Percentiles rank a stretch among this genome's conserved stretches.
These are phyloP conservation scores for Masticophis lateralis DNA, from an alignment of 2,797 vertebrate species.

Conservation along the genomic window DNA sequence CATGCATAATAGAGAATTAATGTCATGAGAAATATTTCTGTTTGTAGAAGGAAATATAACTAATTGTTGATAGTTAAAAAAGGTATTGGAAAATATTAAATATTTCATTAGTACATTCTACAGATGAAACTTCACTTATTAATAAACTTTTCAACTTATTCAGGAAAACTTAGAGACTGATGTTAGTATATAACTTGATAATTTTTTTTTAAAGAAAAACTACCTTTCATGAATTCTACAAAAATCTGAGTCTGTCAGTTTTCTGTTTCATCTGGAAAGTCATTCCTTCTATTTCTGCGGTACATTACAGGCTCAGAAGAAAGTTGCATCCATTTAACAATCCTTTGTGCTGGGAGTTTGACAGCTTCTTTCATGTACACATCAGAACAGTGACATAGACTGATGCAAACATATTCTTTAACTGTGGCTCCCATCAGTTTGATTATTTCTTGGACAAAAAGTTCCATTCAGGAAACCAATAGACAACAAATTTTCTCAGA, in stretches of 20 bases:
- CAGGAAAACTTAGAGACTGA: neutral
- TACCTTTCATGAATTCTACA: neutral
- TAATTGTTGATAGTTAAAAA: neutral
- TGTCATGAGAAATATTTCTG: neutral
- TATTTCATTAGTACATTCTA: neutral
- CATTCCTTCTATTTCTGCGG: neutral
- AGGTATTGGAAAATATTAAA: neutral
- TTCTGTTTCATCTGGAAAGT: slow-evolving; percentile 13
- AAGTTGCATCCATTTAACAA: neutral
- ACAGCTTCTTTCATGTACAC: neutral
- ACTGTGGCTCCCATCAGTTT: neutral
- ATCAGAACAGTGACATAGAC: slow-evolving; percentile 2
- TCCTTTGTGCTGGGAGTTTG: neutral
- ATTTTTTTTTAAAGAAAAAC: neutral
- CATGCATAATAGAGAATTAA: neutral
- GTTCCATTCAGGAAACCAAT: slow-evolving; percentile 1
- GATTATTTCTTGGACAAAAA: neutral
- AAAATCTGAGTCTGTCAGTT: neutral
- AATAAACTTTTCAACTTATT: neutral
- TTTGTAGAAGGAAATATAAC: neutral
- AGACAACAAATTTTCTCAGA: neutral
- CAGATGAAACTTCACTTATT: neutral
- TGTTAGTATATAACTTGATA: neutral
- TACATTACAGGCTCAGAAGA: neutral
- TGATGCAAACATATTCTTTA: neutral